Percentiles rank a stretch among this genome's conserved stretches.
phyloP scores from a whole-genome alignment of 2,113 vertebrate species.

The Sander lucioperca region DNA sequence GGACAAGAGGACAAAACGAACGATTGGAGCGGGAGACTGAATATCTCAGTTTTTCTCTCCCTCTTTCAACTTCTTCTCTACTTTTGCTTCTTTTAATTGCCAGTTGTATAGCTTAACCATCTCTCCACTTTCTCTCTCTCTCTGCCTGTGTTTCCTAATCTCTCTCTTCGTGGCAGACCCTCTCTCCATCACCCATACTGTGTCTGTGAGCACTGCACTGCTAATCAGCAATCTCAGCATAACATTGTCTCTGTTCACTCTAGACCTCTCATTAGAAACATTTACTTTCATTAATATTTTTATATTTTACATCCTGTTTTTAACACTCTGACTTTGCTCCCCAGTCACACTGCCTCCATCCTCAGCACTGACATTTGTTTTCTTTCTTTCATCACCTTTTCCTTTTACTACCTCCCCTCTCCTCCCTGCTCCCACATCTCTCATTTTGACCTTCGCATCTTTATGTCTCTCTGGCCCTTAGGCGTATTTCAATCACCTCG shows the following conservation, averaged over 20 bases:
- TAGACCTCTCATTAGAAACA: slow-evolving; percentile 58
- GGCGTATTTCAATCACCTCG: slow-evolving; percentile 61
- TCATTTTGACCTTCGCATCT: slow-evolving; percentile 68
- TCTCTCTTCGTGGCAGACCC: slow-evolving; percentile 21
- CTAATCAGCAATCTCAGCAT: slow-evolving; percentile 67
- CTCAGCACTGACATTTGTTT: slow-evolving; percentile 38
- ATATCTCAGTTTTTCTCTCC: slow-evolving; percentile 22
- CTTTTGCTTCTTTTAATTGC: slow-evolving; percentile 66
- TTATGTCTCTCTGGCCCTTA: slow-evolving; percentile 59
- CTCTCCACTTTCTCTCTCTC: slow-evolving; percentile 6
- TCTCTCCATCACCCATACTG: slow-evolving; percentile 38
- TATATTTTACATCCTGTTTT: slow-evolving; percentile 40
- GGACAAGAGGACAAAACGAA: slow-evolving; percentile 71
- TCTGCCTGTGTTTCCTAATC: slow-evolving; percentile 19
- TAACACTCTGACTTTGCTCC: slow-evolving; percentile 16
- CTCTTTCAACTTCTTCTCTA: slow-evolving; percentile 64
- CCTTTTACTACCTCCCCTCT: slow-evolving; percentile 2
- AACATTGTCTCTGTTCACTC: slow-evolving; percentile 32
- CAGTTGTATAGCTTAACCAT: slow-evolving; percentile 41
- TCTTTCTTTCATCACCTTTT: slow-evolving; percentile 16
- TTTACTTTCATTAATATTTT: slow-evolving; percentile 42
- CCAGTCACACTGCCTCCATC: slow-evolving; percentile 1
- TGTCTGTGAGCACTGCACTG: slow-evolving; percentile 23
- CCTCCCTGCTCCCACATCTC: slow-evolving; percentile 12
- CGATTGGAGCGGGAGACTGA: slow-evolving; percentile 31